Percentiles rank a stretch among this genome's conserved stretches.
Evolutionary conservation across 1,140 invertebrate species (phyloP).

Genomic region (Drosophila navojoa): DNA sequence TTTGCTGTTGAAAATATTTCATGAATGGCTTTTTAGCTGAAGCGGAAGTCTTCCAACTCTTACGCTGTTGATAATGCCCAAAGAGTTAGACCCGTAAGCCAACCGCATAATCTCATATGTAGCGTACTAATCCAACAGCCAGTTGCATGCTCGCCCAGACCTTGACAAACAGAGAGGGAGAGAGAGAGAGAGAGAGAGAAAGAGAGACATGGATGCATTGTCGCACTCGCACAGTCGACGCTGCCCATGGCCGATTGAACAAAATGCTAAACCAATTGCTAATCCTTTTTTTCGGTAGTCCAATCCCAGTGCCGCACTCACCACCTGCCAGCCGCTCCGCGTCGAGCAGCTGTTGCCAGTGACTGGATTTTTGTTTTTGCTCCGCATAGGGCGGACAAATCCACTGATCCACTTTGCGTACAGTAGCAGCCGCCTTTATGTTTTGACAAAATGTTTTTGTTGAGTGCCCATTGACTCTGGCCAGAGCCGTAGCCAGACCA

Average conservation of each 20-base stretch:
- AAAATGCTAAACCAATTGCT: conserved; percentile 69
- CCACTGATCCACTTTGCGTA: conserved; percentile 79
- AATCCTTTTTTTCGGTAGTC: conserved; percentile 63
- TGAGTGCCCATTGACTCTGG: conserved; percentile 77
- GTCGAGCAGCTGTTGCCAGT: conserved; percentile 55
- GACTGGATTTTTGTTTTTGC: conserved; percentile 21
- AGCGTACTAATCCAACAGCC: conserved; percentile 25
- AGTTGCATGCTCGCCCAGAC: conserved; percentile 24
- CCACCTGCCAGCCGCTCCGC: conserved; percentile 27
- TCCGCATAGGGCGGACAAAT: conserved; percentile 51
- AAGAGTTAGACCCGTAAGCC: conserved; percentile 22
- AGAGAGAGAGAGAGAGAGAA: too few species aligned
- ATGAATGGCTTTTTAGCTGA: background rate
- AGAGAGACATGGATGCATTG: conserved; percentile 26
- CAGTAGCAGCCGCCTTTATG: conserved; percentile 74
- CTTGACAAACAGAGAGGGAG: conserved; percentile 32
- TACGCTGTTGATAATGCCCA: conserved; percentile 11
- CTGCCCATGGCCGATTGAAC: conserved; percentile 59
- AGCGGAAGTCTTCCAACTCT: background rate
- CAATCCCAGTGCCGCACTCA: conserved; percentile 15
- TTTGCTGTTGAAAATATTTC: too few species aligned
- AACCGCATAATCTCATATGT: conserved; percentile 33
- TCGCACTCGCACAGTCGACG: conserved; percentile 21
- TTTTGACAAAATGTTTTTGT: conserved; percentile 81
- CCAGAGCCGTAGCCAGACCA: background rate